phyloP scores from a whole-genome alignment of 2,888 invertebrate species.

The Encarsia formosa region DNA sequence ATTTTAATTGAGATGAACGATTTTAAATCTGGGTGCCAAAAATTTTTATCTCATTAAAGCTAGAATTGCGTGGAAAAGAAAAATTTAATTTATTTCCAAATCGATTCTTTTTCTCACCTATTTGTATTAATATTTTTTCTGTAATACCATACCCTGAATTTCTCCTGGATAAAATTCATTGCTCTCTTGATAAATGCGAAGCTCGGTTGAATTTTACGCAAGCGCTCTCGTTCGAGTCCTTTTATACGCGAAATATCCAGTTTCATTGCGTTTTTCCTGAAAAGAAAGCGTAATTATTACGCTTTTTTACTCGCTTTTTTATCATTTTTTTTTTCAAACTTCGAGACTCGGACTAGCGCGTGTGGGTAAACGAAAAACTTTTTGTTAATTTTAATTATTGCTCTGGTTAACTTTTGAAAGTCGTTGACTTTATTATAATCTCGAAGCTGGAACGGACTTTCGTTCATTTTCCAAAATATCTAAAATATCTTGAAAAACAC shows the following conservation, averaged over 20 bases:
- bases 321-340: neutral
- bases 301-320: neutral
- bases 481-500: no score
- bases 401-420: constrained; percentile 4
- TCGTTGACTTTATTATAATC: constrained; percentile 7
- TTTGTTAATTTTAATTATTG: constrained; percentile 20
- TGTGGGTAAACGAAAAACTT: no score
- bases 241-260: constrained; percentile 9
- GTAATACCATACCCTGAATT: no score
- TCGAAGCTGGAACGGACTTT: neutral
- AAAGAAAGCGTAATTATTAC: constrained; percentile 13
- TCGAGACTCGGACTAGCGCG: neutral
- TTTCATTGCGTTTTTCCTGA: constrained; percentile 10
- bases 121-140: no score
- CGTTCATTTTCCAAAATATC: no score
- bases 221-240: neutral
- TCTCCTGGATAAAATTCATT: constrained; percentile 22
- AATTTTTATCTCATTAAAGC: no score
- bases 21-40: no score
- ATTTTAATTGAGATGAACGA: no score
- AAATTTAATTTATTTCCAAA: no score
- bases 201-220: constrained; percentile 1
- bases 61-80: no score
- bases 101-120: no score
- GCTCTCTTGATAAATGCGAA: constrained; percentile 17